Percentiles rank a stretch among this genome's conserved stretches.
Evolutionary conservation across 2,888 invertebrate genomes (phyloP).

Genomic region (Drosophila leonis): DNA sequence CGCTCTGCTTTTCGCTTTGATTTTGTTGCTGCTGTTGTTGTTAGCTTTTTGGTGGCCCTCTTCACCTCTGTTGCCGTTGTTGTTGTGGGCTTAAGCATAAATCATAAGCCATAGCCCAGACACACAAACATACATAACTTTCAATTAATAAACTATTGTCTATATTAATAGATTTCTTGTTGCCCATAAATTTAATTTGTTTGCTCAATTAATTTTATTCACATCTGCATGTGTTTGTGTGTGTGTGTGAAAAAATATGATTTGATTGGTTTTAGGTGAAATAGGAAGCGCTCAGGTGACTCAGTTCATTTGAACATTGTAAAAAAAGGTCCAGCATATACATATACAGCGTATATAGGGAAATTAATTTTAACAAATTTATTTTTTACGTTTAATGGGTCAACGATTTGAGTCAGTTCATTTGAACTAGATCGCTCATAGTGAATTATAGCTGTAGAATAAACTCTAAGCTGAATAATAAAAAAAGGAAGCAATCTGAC

Average conservation of each 20-base stretch:
- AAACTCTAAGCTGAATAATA: neutral
- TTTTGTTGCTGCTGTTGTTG: slow-evolving; percentile 25
- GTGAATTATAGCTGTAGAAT: neutral
- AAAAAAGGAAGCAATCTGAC: neutral
- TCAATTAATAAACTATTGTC: slow-evolving; percentile 80
- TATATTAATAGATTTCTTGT: slow-evolving; percentile 70
- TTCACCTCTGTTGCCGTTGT: slow-evolving; percentile 9
- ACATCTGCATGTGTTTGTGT: neutral
- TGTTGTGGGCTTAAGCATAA: slow-evolving; percentile 51
- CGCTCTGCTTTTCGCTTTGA: slow-evolving; percentile 42
- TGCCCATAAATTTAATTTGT: slow-evolving; percentile 60
- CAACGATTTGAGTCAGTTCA: neutral
- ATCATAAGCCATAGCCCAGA: slow-evolving; percentile 49
- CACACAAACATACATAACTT: slow-evolving; percentile 68
- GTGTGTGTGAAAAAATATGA: slow-evolving; percentile 5
- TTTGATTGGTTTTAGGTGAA: neutral
- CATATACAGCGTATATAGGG: neutral
- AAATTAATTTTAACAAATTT: neutral
- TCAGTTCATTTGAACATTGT: slow-evolving; percentile 8
- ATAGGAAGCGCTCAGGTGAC: neutral
- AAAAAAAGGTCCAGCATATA: neutral
- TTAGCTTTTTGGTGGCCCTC: slow-evolving; percentile 22
- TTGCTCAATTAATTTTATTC: slow-evolving; percentile 70
- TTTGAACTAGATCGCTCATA: neutral
- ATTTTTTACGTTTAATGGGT: too few species aligned